phyloP scores from a whole-genome alignment of 1,140 invertebrate genomes.

The Periplaneta americana region DNA sequence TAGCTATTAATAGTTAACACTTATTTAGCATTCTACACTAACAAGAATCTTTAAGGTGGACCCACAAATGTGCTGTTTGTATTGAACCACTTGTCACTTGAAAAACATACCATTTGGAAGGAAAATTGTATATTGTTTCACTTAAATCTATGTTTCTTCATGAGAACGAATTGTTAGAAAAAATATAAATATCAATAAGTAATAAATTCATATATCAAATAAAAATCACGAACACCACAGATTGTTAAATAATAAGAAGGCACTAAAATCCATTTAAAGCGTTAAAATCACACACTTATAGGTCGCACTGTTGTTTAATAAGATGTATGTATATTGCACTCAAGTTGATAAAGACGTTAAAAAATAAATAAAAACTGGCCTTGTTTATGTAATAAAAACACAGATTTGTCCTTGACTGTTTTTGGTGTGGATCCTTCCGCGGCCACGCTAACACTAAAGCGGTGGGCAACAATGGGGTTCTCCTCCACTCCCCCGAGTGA shows the following conservation, averaged over 20 bases:
- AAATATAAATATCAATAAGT: neutral
- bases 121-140: neutral
- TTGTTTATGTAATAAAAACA: neutral
- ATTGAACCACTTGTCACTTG: neutral
- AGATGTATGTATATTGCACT: neutral
- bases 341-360: neutral
- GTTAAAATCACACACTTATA: neutral
- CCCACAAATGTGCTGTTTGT: neutral
- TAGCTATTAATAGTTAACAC: neutral
- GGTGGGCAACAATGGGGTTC: neutral
- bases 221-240: neutral
- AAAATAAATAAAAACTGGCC: neutral
- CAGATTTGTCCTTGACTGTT: neutral
- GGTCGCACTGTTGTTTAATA: neutral
- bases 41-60: neutral
- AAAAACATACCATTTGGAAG: neutral
- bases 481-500: neutral
- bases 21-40: neutral
- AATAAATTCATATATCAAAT: neutral
- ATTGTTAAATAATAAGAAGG: neutral
- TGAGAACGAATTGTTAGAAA: neutral
- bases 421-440: neutral
- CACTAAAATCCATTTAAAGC: neutral
- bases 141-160: neutral
- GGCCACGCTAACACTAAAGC: neutral